phyloP scores from a whole-genome alignment of 2,888 invertebrate genomes.

The Drosophila subsilvestris region DNA sequence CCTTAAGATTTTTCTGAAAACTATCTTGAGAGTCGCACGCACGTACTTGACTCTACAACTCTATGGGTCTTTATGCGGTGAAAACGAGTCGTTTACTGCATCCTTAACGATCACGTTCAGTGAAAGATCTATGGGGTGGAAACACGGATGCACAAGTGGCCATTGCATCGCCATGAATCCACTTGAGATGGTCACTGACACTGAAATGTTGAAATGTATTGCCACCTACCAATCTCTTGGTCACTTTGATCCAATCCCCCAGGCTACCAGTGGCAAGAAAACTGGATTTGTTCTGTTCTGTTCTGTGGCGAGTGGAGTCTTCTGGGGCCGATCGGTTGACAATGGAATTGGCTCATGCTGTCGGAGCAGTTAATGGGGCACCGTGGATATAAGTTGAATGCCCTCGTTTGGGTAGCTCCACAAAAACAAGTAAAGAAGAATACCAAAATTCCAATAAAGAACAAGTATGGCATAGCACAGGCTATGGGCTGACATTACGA shows the following conservation, averaged over 20 bases:
- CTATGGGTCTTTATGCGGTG: neutral
- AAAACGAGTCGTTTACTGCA: slow-evolving; percentile 10
- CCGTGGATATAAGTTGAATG: slow-evolving; percentile 71
- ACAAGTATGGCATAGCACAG: slow-evolving; percentile 11
- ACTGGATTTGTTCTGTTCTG: slow-evolving; percentile 18
- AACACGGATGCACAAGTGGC: slow-evolving; percentile 21
- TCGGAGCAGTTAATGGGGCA: slow-evolving; percentile 29
- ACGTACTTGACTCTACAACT: slow-evolving; percentile 19
- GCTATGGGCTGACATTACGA: neutral
- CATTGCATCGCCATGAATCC: slow-evolving; percentile 22
- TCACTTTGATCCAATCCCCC: neutral
- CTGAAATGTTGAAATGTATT: slow-evolving; percentile 29
- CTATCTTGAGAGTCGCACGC: neutral
- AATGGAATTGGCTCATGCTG: slow-evolving; percentile 31
- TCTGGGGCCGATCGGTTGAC: slow-evolving; percentile 32
- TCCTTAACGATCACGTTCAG: slow-evolving; percentile 21
- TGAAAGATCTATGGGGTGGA: slow-evolving; percentile 18
- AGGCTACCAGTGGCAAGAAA: slow-evolving; percentile 20
- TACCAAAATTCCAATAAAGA: slow-evolving; percentile 19
- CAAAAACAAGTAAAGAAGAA: neutral
- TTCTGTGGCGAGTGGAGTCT: slow-evolving; percentile 23
- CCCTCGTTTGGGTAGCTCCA: slow-evolving; percentile 59
- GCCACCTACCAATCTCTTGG: slow-evolving; percentile 20
- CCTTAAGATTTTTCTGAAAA: neutral
- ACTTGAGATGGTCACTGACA: neutral